phyloP scores from a whole-genome alignment of 2,888 invertebrate species.

The Trisateles emortualis region DNA sequence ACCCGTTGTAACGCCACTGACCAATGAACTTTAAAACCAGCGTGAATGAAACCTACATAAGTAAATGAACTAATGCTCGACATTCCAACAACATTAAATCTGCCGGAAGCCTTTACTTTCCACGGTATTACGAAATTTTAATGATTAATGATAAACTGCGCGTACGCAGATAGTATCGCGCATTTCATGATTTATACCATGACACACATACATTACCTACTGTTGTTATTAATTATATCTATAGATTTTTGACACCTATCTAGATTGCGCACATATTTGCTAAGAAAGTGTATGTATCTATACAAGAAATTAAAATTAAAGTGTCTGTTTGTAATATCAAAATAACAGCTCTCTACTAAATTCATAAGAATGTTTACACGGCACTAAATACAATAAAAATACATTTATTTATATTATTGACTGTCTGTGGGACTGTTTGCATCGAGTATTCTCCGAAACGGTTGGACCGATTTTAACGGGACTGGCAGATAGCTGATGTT shows the following conservation, averaged over 20 bases:
- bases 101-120: constrained; percentile 51
- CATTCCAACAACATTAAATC: constrained; percentile 4
- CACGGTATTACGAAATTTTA: constrained; percentile 50
- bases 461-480: too few relatives aligned
- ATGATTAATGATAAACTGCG: constrained; percentile 59
- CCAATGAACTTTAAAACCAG: too few relatives aligned
- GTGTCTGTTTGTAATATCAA: too few relatives aligned
- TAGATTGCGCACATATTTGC: constrained; percentile 32
- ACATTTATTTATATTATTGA: too few relatives aligned
- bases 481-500: too few relatives aligned
- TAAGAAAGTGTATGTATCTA: constrained; percentile 28
- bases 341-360: too few relatives aligned
- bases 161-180: constrained; percentile 56
- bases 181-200: constrained; percentile 44
- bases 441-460: too few relatives aligned
- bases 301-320: constrained; percentile 27
- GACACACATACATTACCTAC: constrained; percentile 31
- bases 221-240: constrained; percentile 23
- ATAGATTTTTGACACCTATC: constrained; percentile 46
- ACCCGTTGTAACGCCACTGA: too few relatives aligned
- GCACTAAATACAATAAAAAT: too few relatives aligned
- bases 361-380: neutral
- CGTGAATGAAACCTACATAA: too few relatives aligned
- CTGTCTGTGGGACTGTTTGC: too few relatives aligned
- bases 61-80: neutral